Evolutionary conservation across 2,888 invertebrate genomes (phyloP).

Genomic region (Scaptomyza polygonia): DNA sequence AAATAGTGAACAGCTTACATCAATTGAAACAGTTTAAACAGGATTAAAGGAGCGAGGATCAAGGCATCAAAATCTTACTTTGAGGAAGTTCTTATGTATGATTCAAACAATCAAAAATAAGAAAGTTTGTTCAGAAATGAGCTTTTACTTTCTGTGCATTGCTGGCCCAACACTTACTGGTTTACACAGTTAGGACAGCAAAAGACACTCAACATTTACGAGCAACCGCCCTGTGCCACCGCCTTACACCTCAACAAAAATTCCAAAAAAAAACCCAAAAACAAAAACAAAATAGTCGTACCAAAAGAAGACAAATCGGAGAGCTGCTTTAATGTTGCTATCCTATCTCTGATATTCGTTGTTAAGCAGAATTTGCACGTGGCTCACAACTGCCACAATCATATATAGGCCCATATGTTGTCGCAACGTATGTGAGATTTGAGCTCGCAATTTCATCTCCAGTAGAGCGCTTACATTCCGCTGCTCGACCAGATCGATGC

Average conservation of each 20-base stretch:
- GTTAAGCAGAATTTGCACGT: slow-evolving; percentile 65
- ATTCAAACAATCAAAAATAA: no score
- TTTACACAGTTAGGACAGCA: slow-evolving; percentile 30
- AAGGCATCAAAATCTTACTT: no score
- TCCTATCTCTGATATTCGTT: slow-evolving; percentile 16
- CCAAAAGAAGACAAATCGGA: background rate
- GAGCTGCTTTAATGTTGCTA: slow-evolving; percentile 28
- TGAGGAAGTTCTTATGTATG: no score
- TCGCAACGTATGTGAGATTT: slow-evolving; percentile 50
- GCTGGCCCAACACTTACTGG: slow-evolving; percentile 14
- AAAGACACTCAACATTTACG: slow-evolving; percentile 57
- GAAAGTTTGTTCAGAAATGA: no score
- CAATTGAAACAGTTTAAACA: no score
- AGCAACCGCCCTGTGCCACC: background rate
- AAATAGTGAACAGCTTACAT: background rate
- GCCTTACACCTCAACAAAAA: background rate
- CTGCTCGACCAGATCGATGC: slow-evolving; percentile 56
- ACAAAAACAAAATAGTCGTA: background rate
- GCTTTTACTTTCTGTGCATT: background rate
- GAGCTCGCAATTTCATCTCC: slow-evolving; percentile 41
- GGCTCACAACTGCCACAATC: slow-evolving; percentile 63
- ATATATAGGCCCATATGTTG: slow-evolving; percentile 63
- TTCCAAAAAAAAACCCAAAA: no score
- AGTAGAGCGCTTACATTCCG: slow-evolving; percentile 50
- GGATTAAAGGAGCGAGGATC: no score